Evolutionary conservation across 2,113 vertebrate genomes (phyloP).

Genomic region (Cichladusa arquata): DNA sequence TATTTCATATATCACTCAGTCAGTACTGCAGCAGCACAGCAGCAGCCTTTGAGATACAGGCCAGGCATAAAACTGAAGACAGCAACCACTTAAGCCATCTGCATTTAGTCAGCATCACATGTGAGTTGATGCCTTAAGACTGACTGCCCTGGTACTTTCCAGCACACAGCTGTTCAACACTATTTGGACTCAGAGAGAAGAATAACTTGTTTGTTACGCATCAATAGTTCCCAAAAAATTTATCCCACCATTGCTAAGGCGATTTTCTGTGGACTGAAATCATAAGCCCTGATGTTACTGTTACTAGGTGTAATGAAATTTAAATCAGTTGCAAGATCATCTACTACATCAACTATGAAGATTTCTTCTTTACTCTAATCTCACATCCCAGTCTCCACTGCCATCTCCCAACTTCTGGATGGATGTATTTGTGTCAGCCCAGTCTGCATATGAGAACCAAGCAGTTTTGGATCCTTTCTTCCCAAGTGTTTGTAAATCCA

Average conservation of each 20-base stretch:
- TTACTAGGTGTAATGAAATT: neutral
- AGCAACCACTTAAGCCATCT: neutral
- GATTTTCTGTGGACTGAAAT: neutral
- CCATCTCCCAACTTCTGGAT: neutral
- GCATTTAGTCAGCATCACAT: slow-evolving; percentile 4
- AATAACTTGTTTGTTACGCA: neutral
- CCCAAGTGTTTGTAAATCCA: neutral
- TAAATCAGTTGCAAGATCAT: neutral
- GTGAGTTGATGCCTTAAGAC: neutral
- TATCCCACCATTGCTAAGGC: neutral
- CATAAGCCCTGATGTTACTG: neutral
- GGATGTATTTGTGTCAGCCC: neutral
- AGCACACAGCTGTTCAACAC: neutral
- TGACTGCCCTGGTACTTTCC: neutral
- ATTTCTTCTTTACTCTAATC: neutral
- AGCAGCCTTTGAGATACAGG: neutral
- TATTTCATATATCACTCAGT: neutral
- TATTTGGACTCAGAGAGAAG: neutral
- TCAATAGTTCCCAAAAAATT: neutral
- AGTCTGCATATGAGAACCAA: neutral
- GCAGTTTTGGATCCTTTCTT: neutral
- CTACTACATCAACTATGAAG: neutral
- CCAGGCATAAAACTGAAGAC: neutral
- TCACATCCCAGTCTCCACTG: neutral
- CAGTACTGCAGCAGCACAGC: neutral